phyloP scores from a whole-genome alignment of 2,888 invertebrate species.

The Heteromyza rotundicornis region DNA sequence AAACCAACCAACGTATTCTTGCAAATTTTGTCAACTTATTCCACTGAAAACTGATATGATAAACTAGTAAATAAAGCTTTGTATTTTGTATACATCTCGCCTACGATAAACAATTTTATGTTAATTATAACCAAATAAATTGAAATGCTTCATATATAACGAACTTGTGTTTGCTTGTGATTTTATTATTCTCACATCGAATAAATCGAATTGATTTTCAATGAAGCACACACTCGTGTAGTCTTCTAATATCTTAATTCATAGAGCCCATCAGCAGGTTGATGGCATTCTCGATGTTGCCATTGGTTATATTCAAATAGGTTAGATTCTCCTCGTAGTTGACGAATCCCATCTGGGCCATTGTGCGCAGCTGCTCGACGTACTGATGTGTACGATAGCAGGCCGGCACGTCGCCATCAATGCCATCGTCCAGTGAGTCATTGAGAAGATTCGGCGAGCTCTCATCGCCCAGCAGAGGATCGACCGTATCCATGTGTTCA shows the following conservation, averaged over 20 bases:
- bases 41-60: neutral
- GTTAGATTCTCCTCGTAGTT: slow-evolving; percentile 85
- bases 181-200: no score
- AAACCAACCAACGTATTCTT: neutral
- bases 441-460: neutral
- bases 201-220: no score
- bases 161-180: no score
- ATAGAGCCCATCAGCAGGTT: slow-evolving; percentile 77
- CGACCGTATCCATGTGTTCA: slow-evolving; percentile 42
- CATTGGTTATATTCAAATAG: slow-evolving; percentile 77
- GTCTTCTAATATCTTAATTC: slow-evolving; percentile 35
- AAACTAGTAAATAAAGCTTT: slow-evolving; percentile 12
- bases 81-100: slow-evolving; percentile 15
- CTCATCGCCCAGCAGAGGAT: slow-evolving; percentile 15
- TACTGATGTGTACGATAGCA: slow-evolving; percentile 57
- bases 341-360: slow-evolving; percentile 89
- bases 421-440: slow-evolving; percentile 29
- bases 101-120: neutral
- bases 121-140: no score
- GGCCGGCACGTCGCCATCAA: slow-evolving; percentile 46
- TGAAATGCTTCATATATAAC: no score
- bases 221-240: neutral
- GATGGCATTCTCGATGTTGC: slow-evolving; percentile 90
- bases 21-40: neutral
- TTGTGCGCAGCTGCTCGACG: slow-evolving; percentile 72